phyloP scores from a whole-genome alignment of 2,888 invertebrate genomes.

The Zygaena filipendulae region DNA sequence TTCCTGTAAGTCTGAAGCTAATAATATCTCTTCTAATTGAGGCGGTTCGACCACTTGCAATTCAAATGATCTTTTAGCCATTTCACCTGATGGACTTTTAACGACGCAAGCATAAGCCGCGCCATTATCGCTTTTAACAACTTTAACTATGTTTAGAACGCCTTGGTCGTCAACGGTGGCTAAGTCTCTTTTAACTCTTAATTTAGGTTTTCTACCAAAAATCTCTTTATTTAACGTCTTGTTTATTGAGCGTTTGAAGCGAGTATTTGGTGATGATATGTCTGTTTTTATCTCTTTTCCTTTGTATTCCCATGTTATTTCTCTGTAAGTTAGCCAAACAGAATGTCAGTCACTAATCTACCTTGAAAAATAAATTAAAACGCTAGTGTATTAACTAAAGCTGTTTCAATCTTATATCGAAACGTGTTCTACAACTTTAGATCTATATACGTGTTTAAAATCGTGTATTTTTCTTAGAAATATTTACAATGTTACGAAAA shows the following conservation, averaged over 20 bases:
- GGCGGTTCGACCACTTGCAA: slow-evolving; percentile 80
- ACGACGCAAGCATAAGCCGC: slow-evolving; percentile 84
- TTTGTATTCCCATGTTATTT: slow-evolving; percentile 61
- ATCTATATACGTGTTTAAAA: no score
- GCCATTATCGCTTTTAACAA: slow-evolving; percentile 74
- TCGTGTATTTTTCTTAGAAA: no score
- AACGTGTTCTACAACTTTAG: no score
- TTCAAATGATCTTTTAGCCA: slow-evolving; percentile 77
- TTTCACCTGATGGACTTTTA: slow-evolving; percentile 78
- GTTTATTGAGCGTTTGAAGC: slow-evolving; percentile 41
- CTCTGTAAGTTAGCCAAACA: slow-evolving; percentile 44
- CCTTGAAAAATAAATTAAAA: no score
- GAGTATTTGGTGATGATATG: slow-evolving; percentile 28
- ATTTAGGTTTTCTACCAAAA: slow-evolving; percentile 57
- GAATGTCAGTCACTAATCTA: no score
- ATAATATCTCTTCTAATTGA: slow-evolving; percentile 82
- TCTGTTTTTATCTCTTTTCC: slow-evolving; percentile 52
- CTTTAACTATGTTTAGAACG: slow-evolving; percentile 68
- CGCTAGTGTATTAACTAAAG: no score
- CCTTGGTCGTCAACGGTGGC: slow-evolving; percentile 49
- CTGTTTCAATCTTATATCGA: no score
- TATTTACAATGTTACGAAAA: no score
- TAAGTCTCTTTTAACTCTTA: slow-evolving; percentile 47
- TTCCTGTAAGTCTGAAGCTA: slow-evolving; percentile 83
- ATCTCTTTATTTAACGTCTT: slow-evolving; percentile 48